A percentile compares a stretch with the other conserved stretches of the same genome.
phyloP scores from a whole-genome alignment of 2,888 invertebrate genomes.

The Allygus modestus region DNA sequence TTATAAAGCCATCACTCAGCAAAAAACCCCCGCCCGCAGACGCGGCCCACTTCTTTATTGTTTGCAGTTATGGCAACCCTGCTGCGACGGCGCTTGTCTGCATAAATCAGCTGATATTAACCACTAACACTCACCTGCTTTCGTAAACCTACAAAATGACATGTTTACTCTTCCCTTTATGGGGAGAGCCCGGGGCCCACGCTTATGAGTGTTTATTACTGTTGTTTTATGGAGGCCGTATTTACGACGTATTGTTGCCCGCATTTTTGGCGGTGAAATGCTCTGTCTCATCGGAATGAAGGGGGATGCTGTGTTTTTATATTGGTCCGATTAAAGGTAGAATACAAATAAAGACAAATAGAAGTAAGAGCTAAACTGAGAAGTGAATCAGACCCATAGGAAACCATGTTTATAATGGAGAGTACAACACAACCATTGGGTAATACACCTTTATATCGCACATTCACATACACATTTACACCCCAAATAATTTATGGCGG shows the following conservation, averaged over 20 bases:
- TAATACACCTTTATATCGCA: too few species aligned
- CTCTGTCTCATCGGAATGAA: not conserved
- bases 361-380: too few species aligned
- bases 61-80: slow-evolving; percentile 33
- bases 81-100: slow-evolving; percentile 21
- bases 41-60: slow-evolving; percentile 48
- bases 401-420: too few species aligned
- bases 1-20: slow-evolving; percentile 34
- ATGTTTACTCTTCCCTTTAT: slow-evolving; percentile 32
- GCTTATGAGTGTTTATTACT: not conserved
- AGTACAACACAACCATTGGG: too few species aligned
- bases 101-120: slow-evolving; percentile 45
- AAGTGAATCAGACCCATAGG: too few species aligned
- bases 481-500: too few species aligned
- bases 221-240: slow-evolving; percentile 2
- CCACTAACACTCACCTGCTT: slow-evolving; percentile 42
- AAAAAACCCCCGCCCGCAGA: slow-evolving; percentile 27
- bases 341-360: too few species aligned
- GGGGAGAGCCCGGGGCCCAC: slow-evolving; percentile 1
- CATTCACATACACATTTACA: too few species aligned
- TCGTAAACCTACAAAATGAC: slow-evolving; percentile 32
- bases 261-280: slow-evolving; percentile 25
- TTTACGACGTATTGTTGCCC: slow-evolving; percentile 2
- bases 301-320: too few species aligned
- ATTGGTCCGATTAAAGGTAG: too few species aligned